Conservation (phyloP, 2,888 invertebrate species). For the Meganola albula region DNA sequence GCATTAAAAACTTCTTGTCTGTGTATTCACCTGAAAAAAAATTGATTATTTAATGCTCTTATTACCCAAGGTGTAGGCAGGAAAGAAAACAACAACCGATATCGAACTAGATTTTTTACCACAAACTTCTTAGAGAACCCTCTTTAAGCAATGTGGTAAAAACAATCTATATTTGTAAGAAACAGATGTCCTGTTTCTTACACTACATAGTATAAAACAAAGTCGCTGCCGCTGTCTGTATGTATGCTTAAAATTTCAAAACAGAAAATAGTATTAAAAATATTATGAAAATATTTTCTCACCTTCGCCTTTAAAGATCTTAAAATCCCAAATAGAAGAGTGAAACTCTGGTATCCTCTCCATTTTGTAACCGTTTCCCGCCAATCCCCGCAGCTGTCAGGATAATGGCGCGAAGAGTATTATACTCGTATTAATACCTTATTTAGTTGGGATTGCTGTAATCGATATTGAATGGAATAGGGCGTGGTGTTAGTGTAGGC, state of each 20-base stretch:
- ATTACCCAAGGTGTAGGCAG: neutral
- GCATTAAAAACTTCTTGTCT: conserved; percentile 79
- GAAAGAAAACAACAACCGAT: too few species aligned
- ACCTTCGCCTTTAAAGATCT: conserved; percentile 37
- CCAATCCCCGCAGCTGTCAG: conserved; percentile 1
- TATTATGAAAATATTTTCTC: conserved; percentile 5
- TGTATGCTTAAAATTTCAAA: neutral
- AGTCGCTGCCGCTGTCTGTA: too few species aligned
- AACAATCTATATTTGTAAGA: neutral
- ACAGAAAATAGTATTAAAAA: neutral
- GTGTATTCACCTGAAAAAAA: conserved; percentile 39
- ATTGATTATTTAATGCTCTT: neutral
- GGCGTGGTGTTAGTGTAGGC: conserved; percentile 12
- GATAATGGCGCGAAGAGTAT: conserved; percentile 10
- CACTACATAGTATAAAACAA: too few species aligned
- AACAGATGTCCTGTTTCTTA: too few species aligned
- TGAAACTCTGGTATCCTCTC: conserved; percentile 15
- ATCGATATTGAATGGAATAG: conserved; percentile 19
- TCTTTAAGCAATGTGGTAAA: neutral
- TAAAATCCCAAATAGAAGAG: conserved; percentile 34
- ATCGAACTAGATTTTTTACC: neutral
- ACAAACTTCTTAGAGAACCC: neutral
- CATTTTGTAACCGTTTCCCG: conserved; percentile 19
- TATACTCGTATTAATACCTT: conserved; percentile 18
- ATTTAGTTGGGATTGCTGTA: conserved; percentile 15